Evolutionary conservation across 2,888 invertebrate species (phyloP).

Genomic region (Trichopria drosophilae): DNA sequence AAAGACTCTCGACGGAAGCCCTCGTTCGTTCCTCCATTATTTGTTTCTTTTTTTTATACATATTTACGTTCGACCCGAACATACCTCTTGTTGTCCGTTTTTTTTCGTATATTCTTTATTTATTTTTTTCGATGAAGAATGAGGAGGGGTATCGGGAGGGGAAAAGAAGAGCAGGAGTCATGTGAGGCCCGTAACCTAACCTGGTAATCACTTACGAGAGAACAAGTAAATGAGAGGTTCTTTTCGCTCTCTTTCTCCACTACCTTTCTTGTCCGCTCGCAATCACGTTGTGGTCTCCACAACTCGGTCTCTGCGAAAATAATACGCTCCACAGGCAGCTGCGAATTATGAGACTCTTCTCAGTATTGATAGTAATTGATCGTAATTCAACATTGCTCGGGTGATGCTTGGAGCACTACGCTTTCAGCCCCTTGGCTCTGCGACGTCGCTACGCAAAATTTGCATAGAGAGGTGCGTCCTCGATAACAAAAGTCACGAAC

Average conservation of each 20-base stretch:
- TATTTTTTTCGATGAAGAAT: slow-evolving; percentile 13
- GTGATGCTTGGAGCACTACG: slow-evolving; percentile 5
- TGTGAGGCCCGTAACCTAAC: slow-evolving; percentile 37
- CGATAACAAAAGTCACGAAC: too few relatives aligned
- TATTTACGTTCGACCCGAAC: not conserved
- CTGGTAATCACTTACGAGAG: slow-evolving; percentile 39
- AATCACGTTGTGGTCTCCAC: slow-evolving; percentile 32
- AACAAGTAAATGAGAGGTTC: slow-evolving; percentile 47
- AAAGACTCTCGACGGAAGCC: too few relatives aligned
- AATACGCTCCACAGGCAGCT: slow-evolving; percentile 40
- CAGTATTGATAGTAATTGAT: slow-evolving; percentile 44
- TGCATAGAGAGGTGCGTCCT: too few relatives aligned
- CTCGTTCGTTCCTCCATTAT: not conserved
- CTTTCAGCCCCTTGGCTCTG: not conserved
- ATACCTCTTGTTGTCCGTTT: not conserved
- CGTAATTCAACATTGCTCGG: slow-evolving; percentile 34
- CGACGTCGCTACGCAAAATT: too few relatives aligned
- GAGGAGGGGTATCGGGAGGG: slow-evolving; percentile 1
- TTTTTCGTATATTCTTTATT: not conserved
- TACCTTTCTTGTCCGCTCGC: slow-evolving; percentile 11
- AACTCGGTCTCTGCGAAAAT: slow-evolving; percentile 41
- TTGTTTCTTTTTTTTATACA: not conserved
- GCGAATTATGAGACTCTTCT: slow-evolving; percentile 48
- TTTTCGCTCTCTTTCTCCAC: slow-evolving; percentile 20
- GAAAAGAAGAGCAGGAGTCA: slow-evolving; percentile 11